Evolutionary conservation across 1,140 invertebrate genomes (phyloP), one percentile per base, ranked within the genome.

Genomic region (Episyrphus balteatus): DNA sequence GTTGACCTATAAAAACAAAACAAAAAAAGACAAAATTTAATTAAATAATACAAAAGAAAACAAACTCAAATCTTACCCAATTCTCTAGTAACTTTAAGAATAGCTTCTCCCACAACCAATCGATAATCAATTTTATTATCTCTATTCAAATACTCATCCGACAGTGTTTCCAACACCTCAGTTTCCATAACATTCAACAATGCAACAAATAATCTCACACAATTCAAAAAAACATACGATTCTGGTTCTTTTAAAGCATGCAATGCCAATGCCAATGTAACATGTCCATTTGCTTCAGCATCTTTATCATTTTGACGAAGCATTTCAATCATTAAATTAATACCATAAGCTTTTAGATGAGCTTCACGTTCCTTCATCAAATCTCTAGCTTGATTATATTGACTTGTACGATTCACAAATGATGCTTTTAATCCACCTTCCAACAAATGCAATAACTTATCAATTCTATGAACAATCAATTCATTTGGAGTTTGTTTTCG

Each of bases 31-130:
- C 12, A 21, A 34, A 11, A 10, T 14, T 44, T 8, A 26, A 26
- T 3, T 5, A 26, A 26, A 8, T 26, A 26, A 26, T n/a, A n/a
- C 18, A 1, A 8, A 8, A 17, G 3, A n/a, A 0, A n/a, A 32
- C 15, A 40, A 33, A 47, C 21, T 46, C 17, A 32, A n/a, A 61
- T 42, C 62, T 61, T 69, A 82, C 84, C 84, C 50, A 90, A 68
- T 37, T 68, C 63, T 59, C 77, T 75, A 1, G 75, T 75, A 10
- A 81, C 73, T 66, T 81, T 80, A 0, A 89, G 74, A 1, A 91
- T 63, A 47, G 81, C 78, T 72, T 92, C 87, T 1, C 86, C 87
- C 15, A 90, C 57, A 68, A 91, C 89, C 42, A 85, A 70, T 32
- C 82, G 64, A 43, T 58, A 57, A 34, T 68, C 66, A 9, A 63